Percentiles rank a stretch among this genome's conserved stretches.
Conservation (phyloP, 2,113 vertebrate genomes). For the Saccopteryx bilineata region DNA sequence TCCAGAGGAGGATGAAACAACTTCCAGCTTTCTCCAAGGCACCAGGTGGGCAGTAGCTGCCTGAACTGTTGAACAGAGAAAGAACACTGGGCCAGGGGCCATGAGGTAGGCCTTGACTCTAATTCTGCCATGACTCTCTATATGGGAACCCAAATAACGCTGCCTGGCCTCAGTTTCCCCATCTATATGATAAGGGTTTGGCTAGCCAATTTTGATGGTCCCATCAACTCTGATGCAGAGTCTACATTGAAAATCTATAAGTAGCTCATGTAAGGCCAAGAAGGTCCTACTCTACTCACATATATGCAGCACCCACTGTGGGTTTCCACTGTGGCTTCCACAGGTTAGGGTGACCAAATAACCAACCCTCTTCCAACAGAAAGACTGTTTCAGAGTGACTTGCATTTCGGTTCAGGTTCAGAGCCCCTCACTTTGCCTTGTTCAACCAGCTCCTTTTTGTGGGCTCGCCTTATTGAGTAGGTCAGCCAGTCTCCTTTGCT, state of each 20-base stretch:
- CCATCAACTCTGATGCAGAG: background rate
- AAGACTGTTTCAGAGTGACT: background rate
- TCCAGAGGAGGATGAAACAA: background rate
- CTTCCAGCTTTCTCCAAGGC: background rate
- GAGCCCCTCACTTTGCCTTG: background rate
- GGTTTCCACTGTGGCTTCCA: background rate
- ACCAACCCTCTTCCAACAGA: background rate
- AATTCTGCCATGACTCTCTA: background rate
- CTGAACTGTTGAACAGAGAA: background rate
- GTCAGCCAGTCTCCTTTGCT: background rate
- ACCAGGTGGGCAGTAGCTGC: background rate
- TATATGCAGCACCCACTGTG: background rate
- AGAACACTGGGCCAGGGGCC: background rate
- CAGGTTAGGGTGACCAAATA: background rate
- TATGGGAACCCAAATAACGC: background rate
- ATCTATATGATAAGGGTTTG: background rate
- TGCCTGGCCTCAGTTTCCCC: background rate
- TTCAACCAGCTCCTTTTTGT: background rate
- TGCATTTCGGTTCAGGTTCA: background rate
- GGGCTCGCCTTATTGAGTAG: background rate
- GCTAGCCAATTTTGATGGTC: background rate
- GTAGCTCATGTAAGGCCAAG: background rate
- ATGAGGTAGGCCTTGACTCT: background rate
- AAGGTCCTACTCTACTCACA: background rate
- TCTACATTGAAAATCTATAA: background rate